A percentile compares a stretch with the other conserved stretches of the same genome.
phyloP scores from a whole-genome alignment of 2,797 vertebrate genomes.

The Triplophysa bombifrons region DNA sequence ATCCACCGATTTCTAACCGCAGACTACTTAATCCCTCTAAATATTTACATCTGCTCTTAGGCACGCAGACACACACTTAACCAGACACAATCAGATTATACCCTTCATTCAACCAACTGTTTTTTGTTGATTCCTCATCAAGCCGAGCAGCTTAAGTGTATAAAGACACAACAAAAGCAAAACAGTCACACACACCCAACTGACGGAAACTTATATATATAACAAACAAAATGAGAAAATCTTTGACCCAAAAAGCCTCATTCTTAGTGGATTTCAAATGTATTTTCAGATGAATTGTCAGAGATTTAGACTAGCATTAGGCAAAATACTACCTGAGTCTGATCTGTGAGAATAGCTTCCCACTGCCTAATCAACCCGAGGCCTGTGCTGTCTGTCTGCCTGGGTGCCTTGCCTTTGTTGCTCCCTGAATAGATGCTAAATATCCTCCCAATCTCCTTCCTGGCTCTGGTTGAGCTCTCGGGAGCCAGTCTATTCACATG shows the following conservation, averaged over 20 bases:
- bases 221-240: background rate
- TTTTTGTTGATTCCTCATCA: slow-evolving; percentile 72
- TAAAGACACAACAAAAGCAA: slow-evolving; percentile 56
- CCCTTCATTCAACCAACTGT: slow-evolving; percentile 57
- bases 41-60: slow-evolving; percentile 77
- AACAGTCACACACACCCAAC: slow-evolving; percentile 53
- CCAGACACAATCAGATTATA: slow-evolving; percentile 73
- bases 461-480: slow-evolving; percentile 74
- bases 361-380: slow-evolving; percentile 66
- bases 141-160: slow-evolving; percentile 70
- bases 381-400: slow-evolving; percentile 62
- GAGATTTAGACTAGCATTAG: slow-evolving; percentile 83
- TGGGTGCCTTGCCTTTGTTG: slow-evolving; percentile 81
- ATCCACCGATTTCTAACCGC: slow-evolving; percentile 57
- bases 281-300: slow-evolving; percentile 73
- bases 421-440: slow-evolving; percentile 83
- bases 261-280: slow-evolving; percentile 51
- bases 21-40: slow-evolving; percentile 75
- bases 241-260: slow-evolving; percentile 8
- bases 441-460: slow-evolving; percentile 79
- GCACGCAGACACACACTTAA: slow-evolving; percentile 62
- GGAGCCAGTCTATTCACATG: slow-evolving; percentile 81
- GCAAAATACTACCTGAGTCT: slow-evolving; percentile 82
- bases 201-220: slow-evolving; percentile 1
- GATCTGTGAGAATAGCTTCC: slow-evolving; percentile 72